Percentiles rank a stretch among this genome's conserved stretches.
These are phyloP conservation scores for Coregonus sp. DNA, from an alignment of 2,797 vertebrate genomes.

Conservation along the genomic window DNA sequence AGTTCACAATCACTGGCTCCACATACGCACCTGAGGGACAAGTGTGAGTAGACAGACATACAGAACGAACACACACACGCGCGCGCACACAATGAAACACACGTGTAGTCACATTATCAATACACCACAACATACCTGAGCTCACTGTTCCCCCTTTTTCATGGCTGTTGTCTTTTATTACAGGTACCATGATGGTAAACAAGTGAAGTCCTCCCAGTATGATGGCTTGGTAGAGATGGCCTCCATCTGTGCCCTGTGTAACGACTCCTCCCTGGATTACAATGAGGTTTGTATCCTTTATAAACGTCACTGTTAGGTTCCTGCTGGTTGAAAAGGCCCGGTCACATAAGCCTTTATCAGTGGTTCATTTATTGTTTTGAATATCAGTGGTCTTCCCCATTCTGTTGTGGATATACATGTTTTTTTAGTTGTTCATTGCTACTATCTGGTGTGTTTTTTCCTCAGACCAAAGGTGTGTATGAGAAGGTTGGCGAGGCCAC, in stretches of 20 bases:
- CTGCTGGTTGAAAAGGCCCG: not conserved
- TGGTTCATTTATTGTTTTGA: not conserved
- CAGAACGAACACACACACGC: not conserved
- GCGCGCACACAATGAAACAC: no score
- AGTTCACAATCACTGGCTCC: conserved; percentile 93
- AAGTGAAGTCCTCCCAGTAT: conserved; percentile 83
- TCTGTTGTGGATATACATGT: not conserved
- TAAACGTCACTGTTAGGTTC: not conserved
- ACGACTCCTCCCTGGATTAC: conserved; percentile 93
- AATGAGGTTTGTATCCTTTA: conserved; percentile 82
- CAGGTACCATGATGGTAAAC: conserved; percentile 82
- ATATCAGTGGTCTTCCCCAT: no score
- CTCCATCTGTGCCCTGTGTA: conserved; percentile 93
- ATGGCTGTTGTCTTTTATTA: not conserved
- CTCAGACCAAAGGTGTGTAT: conserved; percentile 86
- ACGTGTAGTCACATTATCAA: no score
- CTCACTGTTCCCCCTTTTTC: no score
- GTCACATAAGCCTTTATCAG: not conserved
- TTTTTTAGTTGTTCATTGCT: not conserved
- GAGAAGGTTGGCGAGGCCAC: conserved; percentile 95
- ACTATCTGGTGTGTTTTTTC: not conserved
- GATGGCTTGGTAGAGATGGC: conserved; percentile 90
- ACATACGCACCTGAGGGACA: conserved; percentile 95
- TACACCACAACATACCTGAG: not conserved
- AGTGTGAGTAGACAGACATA: conserved; percentile 83